Conservation (phyloP, 1,140 invertebrate species). For the Centruroides sculpturatus region DNA sequence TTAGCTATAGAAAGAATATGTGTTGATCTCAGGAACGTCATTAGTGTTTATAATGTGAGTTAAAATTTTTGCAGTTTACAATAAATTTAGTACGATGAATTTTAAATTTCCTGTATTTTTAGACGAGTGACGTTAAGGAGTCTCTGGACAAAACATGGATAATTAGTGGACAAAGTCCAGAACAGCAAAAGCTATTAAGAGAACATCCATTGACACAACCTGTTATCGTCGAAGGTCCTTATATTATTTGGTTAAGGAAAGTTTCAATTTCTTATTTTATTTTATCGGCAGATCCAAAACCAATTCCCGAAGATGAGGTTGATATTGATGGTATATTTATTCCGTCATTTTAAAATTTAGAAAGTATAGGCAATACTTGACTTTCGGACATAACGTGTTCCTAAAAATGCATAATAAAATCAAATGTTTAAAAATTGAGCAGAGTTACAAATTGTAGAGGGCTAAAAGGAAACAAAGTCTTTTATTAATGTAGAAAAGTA, state of each 20-base stretch:
- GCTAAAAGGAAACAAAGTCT: too few species aligned
- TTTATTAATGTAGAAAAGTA: too few species aligned
- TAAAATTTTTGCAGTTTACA: too few species aligned
- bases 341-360: constrained; percentile 7
- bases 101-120: background rate
- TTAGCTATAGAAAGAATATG: constrained; percentile 74
- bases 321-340: constrained; percentile 46
- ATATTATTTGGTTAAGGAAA: constrained; percentile 59
- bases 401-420: too few species aligned
- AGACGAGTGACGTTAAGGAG: constrained; percentile 43
- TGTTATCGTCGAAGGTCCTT: constrained; percentile 77
- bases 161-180: constrained; percentile 66
- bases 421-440: too few species aligned
- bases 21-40: constrained; percentile 58
- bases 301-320: constrained; percentile 26
- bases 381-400: background rate
- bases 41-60: constrained; percentile 51
- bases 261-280: constrained; percentile 70
- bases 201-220: constrained; percentile 50
- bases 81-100: too few species aligned
- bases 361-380: constrained; percentile 14
- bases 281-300: constrained; percentile 47
- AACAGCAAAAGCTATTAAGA: constrained; percentile 56
- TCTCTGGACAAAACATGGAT: constrained; percentile 86
- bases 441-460: too few species aligned